Percentiles rank a stretch among this genome's conserved stretches.
phyloP scores from a whole-genome alignment of 2,888 invertebrate genomes.

The Tipula unca region DNA sequence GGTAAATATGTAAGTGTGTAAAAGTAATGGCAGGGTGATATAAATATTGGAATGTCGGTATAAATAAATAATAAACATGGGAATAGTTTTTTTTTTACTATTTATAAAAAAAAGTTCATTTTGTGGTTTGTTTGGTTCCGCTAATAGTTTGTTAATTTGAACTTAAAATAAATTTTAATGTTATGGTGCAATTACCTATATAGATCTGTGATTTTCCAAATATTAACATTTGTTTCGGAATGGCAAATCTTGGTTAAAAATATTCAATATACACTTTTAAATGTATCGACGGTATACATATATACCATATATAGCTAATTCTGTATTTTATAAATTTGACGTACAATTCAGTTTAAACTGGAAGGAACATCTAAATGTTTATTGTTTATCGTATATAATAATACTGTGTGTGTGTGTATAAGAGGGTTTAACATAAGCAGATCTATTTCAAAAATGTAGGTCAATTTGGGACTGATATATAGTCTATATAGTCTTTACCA shows the following conservation, averaged over 20 bases:
- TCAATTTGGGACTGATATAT: no score
- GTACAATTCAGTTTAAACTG: no score
- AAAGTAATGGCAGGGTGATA: background rate
- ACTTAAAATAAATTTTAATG: background rate
- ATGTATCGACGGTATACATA: background rate
- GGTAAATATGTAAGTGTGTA: background rate
- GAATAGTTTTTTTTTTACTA: background rate
- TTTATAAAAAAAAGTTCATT: background rate
- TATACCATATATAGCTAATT: no score
- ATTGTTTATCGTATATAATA: no score
- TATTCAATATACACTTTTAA: background rate
- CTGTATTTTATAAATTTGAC: no score
- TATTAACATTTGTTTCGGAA: background rate
- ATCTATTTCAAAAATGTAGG: no score
- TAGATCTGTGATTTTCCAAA: background rate
- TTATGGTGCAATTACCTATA: background rate
- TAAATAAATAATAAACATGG: background rate
- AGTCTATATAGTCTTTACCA: no score
- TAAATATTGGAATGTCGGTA: slow-evolving; percentile 8
- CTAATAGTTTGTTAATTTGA: background rate
- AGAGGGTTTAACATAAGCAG: no score
- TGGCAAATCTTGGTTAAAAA: background rate
- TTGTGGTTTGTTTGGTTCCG: background rate
- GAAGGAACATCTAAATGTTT: no score
- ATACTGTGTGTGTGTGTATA: no score